Base-by-base conservation (phyloP, 2,888 invertebrate species). In the Andricus quercusramuli region DNA sequence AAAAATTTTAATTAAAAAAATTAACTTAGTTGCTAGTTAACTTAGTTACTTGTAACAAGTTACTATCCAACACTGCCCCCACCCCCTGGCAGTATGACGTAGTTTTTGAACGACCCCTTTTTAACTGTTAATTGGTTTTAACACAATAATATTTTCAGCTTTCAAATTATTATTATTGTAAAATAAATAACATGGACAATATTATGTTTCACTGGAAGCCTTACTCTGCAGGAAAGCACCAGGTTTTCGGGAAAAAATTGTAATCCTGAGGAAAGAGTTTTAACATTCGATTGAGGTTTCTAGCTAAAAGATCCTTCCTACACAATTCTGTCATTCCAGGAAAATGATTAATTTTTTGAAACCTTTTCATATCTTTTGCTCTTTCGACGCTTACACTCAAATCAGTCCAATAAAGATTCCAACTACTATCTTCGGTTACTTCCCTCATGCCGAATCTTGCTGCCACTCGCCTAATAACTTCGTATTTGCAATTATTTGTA, bases 401-500 rank as follows among this genome's bases (percentile, higher is more conserved):
- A 91, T 98, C 98, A 0, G 97, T 97, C 98, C 98, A 98, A 90
- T 96, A 97, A 85, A 98, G 95, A 91, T 97, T 97, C 98, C 98
- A 98, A 78, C 96, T 95, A 81, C 97, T 97, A 74, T 95, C 95
- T 86, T 97, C 97, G 0, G 95, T 94, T 0, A 97, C 97, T 91
- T 97, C 96, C 82, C 95, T 94, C 94, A 96, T 96, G 0, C 96
- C 96, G 90, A 95, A 96, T 83, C 95, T 95, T 82, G 94, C 93
- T 1, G 96, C 95, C 1, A 96, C 95, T 88, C 95, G 94, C 64
- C 96, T 94, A 62, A 97, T 96, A 83, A 96, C 95, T 83, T 96
- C 96, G 90, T 96, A 96, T 41, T 96, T 95, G 88, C 96, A 96
- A 92, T 95, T 95, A 78, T 95, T 94, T 74, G 95, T 94, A 91